Evolutionary conservation across 1,140 invertebrate species (phyloP), one percentile per base, ranked within the genome.

Genomic region (Coenobita brevimanus): DNA sequence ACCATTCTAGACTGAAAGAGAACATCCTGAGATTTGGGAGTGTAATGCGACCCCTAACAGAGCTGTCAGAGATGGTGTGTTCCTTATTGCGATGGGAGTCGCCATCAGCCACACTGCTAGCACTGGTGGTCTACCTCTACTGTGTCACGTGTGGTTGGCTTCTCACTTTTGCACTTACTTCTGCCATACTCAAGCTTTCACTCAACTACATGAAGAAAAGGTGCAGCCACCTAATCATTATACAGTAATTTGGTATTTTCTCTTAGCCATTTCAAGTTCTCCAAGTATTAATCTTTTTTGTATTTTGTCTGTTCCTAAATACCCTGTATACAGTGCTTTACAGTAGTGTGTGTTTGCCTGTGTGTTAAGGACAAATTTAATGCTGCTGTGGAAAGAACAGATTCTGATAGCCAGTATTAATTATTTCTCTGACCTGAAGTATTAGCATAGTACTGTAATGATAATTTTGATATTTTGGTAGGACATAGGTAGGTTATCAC

Each of bases 61-160:
- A 89, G 21, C 75, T 83, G 3, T 83, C 75, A 21, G 73, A 54
- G 15, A 71, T 76, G 21, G 73, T 84, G 8, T 83, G 43, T 33
- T 79, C 81, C 13, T 73, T 89, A 0, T 62, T 89, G 15, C 82
- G 81, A 24, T 91, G 90, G 90, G 86, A 91, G 69, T 91, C 90
- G 8, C 89, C 90, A 30, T 89, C 90, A 43, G 89, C 90, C 64
- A 90, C 90, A 6, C 81, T 90, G 46, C 69, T 91, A n/a, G 87
- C 88, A 67, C 73, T 91, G 33, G 36, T 90, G 46, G 67, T 90
- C 80, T 87, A 83, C 76, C 88, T 88, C n/a, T 89, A 89, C 64
- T 83, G 89, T 41, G 79, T 91, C n/a, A 62, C 88, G 50, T 88
- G 89, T 3, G 90, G 89, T 54, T 91, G 90, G 87, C 64, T 91